Evolutionary conservation across 2,888 invertebrate species (phyloP), one percentile per base, ranked within the genome.

Genomic region (Rutpela maculata): DNA sequence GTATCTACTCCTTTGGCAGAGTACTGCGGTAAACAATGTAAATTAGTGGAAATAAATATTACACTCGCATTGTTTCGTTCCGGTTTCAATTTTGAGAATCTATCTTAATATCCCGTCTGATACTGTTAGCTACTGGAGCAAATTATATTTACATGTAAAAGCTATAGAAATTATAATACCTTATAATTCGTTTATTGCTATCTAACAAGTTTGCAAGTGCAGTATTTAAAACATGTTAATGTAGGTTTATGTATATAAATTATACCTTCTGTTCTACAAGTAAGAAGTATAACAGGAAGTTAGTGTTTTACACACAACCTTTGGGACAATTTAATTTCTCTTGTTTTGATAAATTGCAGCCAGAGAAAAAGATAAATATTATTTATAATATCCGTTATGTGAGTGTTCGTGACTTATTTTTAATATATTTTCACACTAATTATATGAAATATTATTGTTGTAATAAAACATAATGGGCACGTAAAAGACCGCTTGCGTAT

Each of bases 261-360:
- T 65, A 19, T 43, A 19, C 65, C 19, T 43, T 65, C 65, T 65
- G 43, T 65, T 65, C 19, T n/a, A n/a, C 11, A 6, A 10, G 11
- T 59, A 19, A 59, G 22, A 18, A 22, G 1, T 12, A 22, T 22
- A 12, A 67, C 56, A 75, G 67, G 60, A 67, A 67, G 67, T 71
- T 31, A 26, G 50, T 71, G 55, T 55, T 66, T 66, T 66, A 65
- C 62, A 62, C 72, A 68, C 62, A 72, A 62, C 57, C 12, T 62
- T 60, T 67, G 68, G 62, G 68, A 72, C 76, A 76, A 72, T 76
- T 68, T 35, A 67, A 67, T 76, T 67, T 68, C 57, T 50, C 66
- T 56, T 60, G 66, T 60, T 76, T 62, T 68, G 76, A 72, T 72
- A 62, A 35, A 76, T 62, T 38, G 22, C 35, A 11, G 18, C 35